Percentiles rank a stretch among this genome's conserved stretches.
phyloP scores from a whole-genome alignment of 2,113 vertebrate species.

The Cnemophilus loriae region DNA sequence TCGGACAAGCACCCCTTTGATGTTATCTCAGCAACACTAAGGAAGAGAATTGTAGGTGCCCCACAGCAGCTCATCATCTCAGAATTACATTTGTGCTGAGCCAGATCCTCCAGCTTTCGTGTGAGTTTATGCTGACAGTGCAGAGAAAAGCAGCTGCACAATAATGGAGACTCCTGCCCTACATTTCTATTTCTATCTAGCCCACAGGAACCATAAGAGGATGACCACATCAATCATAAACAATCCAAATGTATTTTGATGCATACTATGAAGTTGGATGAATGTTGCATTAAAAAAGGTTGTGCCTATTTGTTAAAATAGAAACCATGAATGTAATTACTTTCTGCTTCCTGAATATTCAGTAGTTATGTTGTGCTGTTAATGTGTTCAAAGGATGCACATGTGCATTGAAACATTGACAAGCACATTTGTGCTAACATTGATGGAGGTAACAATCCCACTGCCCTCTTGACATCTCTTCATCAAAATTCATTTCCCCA shows the following conservation, averaged over 20 bases:
- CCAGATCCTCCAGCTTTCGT: not conserved
- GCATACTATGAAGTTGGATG: not conserved
- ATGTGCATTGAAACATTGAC: not conserved
- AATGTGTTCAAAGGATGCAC: not conserved
- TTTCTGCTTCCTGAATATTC: not conserved
- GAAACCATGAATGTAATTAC: not conserved
- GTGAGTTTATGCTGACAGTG: conserved; percentile 36
- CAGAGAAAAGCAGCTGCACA: conserved; percentile 50
- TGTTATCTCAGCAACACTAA: not conserved
- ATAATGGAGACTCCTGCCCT: conserved; percentile 48
- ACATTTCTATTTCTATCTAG: conserved; percentile 51
- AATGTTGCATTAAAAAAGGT: not conserved
- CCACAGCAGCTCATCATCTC: not conserved
- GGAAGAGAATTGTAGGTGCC: not conserved
- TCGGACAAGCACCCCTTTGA: not conserved
- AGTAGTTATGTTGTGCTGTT: not conserved
- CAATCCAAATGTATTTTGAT: conserved; percentile 28
- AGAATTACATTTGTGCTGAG: conserved; percentile 37
- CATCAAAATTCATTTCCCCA: not conserved
- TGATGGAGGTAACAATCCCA: not conserved
- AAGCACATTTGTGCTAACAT: not conserved
- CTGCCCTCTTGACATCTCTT: not conserved
- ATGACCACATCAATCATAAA: conserved; percentile 55
- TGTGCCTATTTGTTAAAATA: not conserved
- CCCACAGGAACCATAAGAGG: conserved; percentile 17